These are phyloP conservation scores for Etia nguti DNA, from an alignment of 2,113 vertebrate genomes.

Conservation along the genomic window DNA sequence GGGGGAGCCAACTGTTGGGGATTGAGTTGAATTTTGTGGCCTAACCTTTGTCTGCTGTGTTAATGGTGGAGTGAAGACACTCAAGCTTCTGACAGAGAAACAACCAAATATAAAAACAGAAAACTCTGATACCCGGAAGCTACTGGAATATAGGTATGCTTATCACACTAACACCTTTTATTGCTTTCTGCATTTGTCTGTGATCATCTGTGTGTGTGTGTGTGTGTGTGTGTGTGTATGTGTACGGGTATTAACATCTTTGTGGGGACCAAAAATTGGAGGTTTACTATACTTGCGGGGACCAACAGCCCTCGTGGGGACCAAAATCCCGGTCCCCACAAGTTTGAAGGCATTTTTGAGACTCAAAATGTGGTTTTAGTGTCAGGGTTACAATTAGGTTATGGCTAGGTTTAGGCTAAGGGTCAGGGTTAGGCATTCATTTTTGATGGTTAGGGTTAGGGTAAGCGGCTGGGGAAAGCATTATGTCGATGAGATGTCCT, in stretches of 20 bases:
- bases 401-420: not conserved
- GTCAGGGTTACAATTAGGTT: not conserved
- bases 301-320: too few relatives aligned
- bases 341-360: not conserved
- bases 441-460: not conserved
- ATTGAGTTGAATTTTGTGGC: slow-evolving; percentile 31
- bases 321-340: not conserved
- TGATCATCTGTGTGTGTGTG: not conserved
- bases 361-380: not conserved
- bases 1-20: slow-evolving; percentile 53
- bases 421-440: not conserved
- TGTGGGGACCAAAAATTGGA: not conserved
- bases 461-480: not conserved
- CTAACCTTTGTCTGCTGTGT: slow-evolving; percentile 54
- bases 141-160: slow-evolving; percentile 8
- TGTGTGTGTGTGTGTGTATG: not conserved
- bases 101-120: not conserved
- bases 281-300: not conserved
- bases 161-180: not conserved
- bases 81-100: slow-evolving; percentile 6
- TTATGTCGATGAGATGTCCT: not conserved
- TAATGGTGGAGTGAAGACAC: slow-evolving; percentile 22
- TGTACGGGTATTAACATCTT: not conserved
- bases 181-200: not conserved
- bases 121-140: not conserved